These are phyloP conservation scores for Haliclona indistincta DNA, from an alignment of 37 sponge, comb jelly and placozoan genomes.

Conservation along the genomic window DNA sequence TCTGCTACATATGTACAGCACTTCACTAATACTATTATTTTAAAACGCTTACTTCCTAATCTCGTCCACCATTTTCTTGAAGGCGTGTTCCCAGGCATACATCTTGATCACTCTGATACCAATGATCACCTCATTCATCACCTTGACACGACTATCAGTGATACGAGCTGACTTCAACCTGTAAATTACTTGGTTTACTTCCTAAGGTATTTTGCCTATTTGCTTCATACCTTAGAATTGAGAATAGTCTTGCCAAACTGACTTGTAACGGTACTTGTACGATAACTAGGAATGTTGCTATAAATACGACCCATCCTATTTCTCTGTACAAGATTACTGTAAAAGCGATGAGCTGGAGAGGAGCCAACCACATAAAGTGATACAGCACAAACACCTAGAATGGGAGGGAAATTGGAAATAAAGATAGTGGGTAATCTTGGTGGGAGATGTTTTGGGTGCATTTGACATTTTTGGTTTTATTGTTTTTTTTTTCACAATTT, in stretches of 20 bases:
- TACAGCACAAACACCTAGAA: slow-evolving; percentile 57
- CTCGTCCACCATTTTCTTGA: slow-evolving; percentile 26
- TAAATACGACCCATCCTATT: slow-evolving; percentile 39
- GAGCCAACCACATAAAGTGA: slow-evolving; percentile 46
- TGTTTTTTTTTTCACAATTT: too few species aligned
- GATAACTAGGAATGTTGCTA: slow-evolving; percentile 20
- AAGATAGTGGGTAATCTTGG: too few species aligned
- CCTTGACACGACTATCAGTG: slow-evolving; percentile 68
- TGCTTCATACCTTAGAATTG: not conserved
- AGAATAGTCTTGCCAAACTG: not conserved
- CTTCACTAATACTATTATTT: too few species aligned
- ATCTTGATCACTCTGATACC: slow-evolving; percentile 91
- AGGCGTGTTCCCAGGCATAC: slow-evolving; percentile 91
- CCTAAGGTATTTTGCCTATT: too few species aligned
- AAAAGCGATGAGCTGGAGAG: slow-evolving; percentile 37
- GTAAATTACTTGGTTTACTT: too few species aligned
- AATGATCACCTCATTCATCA: slow-evolving; percentile 85
- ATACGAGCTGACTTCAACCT: slow-evolving; percentile 61
- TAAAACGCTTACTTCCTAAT: slow-evolving; percentile 63
- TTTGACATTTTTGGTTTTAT: too few species aligned
- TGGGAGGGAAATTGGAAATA: not conserved
- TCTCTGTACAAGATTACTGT: slow-evolving; percentile 54
- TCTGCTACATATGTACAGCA: too few species aligned
- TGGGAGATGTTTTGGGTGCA: too few species aligned
- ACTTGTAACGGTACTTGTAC: slow-evolving; percentile 41